These are phyloP conservation scores for Metellina segmentata DNA, from an alignment of 2,888 invertebrate species.

Conservation along the genomic window DNA sequence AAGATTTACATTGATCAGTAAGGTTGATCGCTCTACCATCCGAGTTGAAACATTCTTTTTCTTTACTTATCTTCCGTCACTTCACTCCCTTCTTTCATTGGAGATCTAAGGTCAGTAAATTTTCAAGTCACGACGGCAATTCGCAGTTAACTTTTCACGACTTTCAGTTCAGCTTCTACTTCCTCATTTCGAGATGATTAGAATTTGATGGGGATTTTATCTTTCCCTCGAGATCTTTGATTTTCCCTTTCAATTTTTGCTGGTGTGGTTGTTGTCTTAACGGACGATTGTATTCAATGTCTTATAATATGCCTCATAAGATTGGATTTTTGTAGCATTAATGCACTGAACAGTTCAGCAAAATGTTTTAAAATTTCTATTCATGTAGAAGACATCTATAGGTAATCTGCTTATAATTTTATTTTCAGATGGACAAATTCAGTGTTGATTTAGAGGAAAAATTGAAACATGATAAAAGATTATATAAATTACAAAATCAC, in stretches of 20 bases:
- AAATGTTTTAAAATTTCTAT: too few species aligned
- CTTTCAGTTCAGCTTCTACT: constrained; percentile 50
- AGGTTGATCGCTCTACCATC: not conserved
- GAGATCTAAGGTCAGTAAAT: constrained; percentile 59
- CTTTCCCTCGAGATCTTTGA: not conserved
- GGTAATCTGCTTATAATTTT: too few species aligned
- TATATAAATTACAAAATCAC: too few species aligned
- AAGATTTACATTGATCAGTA: constrained; percentile 12
- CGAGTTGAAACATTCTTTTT: constrained; percentile 6
- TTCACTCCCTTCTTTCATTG: constrained; percentile 30
- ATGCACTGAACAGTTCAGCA: too few species aligned
- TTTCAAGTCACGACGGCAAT: constrained; percentile 67
- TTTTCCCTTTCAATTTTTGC: not conserved
- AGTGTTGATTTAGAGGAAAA: too few species aligned
- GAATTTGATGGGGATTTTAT: constrained; percentile 2
- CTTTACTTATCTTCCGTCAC: constrained; percentile 27
- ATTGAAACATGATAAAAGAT: too few species aligned
- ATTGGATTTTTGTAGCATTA: too few species aligned
- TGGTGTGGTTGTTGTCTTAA: too few species aligned
- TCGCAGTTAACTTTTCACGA: constrained; percentile 66
- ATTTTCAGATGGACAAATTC: too few species aligned
- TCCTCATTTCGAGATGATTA: constrained; percentile 53
- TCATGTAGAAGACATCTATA: too few species aligned
- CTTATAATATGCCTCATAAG: too few species aligned
- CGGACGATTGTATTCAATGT: too few species aligned